A percentile compares a stretch with the other conserved stretches of the same genome.
Conservation (phyloP, 2,113 vertebrate species). For the Equus quagga region DNA sequence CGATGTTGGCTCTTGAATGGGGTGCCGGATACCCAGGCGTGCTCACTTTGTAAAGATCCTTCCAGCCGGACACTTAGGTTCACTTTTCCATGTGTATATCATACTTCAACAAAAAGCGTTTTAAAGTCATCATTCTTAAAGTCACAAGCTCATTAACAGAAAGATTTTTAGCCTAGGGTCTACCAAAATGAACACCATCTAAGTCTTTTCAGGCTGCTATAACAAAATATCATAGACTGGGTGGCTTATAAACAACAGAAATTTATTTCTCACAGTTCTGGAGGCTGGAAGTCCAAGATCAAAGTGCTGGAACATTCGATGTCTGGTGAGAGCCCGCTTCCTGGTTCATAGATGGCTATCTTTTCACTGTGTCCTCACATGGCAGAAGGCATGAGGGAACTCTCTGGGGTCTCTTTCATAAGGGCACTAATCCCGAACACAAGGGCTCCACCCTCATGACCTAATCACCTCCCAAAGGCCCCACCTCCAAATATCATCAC, state of each 20-base stretch:
- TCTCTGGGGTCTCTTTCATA: not conserved
- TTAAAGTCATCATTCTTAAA: not conserved
- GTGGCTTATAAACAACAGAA: not conserved
- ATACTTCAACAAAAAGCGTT: not conserved
- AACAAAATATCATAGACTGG: not conserved
- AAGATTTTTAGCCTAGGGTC: not conserved
- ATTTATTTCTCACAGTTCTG: not conserved
- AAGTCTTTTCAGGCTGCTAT: not conserved
- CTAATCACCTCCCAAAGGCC: not conserved
- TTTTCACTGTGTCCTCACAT: not conserved
- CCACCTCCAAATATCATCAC: not conserved
- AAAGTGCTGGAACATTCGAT: not conserved
- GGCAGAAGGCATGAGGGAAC: not conserved
- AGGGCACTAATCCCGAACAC: not conserved
- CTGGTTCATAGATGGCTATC: not conserved
- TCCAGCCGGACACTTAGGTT: not conserved
- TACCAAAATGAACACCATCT: not conserved
- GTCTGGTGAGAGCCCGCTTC: not conserved
- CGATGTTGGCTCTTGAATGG: not conserved
- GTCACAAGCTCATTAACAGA: not conserved
- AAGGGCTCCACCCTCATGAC: not conserved
- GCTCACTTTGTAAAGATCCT: not conserved
- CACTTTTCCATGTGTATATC: not conserved
- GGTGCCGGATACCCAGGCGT: not conserved
- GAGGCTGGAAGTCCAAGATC: not conserved